phyloP scores from a whole-genome alignment of 1,140 invertebrate genomes.

The Plodia interpunctella region DNA sequence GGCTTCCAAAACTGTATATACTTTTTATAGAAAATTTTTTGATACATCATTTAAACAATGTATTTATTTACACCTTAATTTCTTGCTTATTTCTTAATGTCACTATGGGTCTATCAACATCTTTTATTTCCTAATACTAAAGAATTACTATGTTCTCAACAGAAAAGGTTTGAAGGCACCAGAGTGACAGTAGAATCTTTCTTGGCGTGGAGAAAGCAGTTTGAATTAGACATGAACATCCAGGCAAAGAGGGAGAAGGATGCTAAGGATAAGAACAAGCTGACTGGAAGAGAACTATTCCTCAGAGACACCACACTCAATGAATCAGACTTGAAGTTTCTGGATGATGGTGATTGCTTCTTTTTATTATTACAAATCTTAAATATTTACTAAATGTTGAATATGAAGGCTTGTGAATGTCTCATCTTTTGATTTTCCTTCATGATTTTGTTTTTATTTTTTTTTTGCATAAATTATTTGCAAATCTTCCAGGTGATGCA shows the following conservation, averaged over 20 bases:
- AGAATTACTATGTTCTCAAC: no score
- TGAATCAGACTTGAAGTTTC: conserved; percentile 96
- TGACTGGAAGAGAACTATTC: conserved; percentile 94
- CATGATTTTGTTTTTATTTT: no score
- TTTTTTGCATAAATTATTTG: background rate
- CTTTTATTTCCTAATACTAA: no score
- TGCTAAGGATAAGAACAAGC: conserved; percentile 84
- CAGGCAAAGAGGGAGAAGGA: conserved; percentile 85
- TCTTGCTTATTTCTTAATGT: no score
- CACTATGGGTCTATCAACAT: no score
- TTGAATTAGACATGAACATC: conserved; percentile 93
- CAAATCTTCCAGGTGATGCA: conserved; percentile 80
- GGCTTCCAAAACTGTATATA: no score
- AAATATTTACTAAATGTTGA: background rate
- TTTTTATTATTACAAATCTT: no score
- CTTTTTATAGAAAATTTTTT: no score
- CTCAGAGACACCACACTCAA: conserved; percentile 93
- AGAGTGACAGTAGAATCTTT: conserved; percentile 97
- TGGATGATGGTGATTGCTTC: conserved; percentile 86
- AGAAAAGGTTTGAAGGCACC: conserved; percentile 97
- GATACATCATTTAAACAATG: no score
- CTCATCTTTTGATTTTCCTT: no score
- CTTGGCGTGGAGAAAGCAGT: conserved; percentile 94
- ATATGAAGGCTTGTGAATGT: background rate
- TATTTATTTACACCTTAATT: no score